Conservation (phyloP, 2,888 invertebrate species). For the Drosophila neotestacea region DNA sequence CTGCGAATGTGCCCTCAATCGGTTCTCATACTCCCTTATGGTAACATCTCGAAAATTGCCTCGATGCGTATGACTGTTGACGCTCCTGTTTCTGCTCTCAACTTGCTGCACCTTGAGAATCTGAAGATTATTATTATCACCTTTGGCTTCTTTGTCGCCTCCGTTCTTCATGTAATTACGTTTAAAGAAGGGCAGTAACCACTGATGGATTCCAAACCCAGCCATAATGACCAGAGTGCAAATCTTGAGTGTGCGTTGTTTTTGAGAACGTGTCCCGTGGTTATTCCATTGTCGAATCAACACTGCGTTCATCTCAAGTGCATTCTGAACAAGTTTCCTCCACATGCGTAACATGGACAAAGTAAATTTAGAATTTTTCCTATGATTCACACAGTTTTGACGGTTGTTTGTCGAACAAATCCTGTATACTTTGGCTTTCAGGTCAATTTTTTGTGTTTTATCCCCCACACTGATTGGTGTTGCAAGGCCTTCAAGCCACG, state of each 20-base stretch:
- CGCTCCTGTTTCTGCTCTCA: neutral
- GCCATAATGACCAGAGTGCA: slow-evolving; percentile 13
- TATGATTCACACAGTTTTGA: slow-evolving; percentile 1
- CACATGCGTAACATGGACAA: slow-evolving; percentile 10
- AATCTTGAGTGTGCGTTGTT: neutral
- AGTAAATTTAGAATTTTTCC: slow-evolving; percentile 38
- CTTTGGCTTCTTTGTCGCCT: neutral
- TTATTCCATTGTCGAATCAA: neutral
- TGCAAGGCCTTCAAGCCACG: slow-evolving; percentile 30
- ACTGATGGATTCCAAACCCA: neutral
- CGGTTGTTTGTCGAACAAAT: slow-evolving; percentile 10
- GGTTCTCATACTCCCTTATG: slow-evolving; percentile 60
- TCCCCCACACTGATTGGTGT: slow-evolving; percentile 49
- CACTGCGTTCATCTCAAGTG: neutral
- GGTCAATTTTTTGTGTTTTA: slow-evolving; percentile 19
- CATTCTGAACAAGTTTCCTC: slow-evolving; percentile 12
- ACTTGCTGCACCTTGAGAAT: neutral
- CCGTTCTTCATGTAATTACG: neutral
- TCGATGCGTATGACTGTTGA: slow-evolving; percentile 16
- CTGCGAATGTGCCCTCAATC: slow-evolving; percentile 44
- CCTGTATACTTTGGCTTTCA: slow-evolving; percentile 12
- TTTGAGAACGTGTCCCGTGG: neutral
- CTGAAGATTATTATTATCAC: neutral
- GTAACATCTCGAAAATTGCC: slow-evolving; percentile 43
- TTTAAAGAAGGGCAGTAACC: neutral